phyloP scores from a whole-genome alignment of 2,113 vertebrate genomes.

The Hyperoodon ampullatus region DNA sequence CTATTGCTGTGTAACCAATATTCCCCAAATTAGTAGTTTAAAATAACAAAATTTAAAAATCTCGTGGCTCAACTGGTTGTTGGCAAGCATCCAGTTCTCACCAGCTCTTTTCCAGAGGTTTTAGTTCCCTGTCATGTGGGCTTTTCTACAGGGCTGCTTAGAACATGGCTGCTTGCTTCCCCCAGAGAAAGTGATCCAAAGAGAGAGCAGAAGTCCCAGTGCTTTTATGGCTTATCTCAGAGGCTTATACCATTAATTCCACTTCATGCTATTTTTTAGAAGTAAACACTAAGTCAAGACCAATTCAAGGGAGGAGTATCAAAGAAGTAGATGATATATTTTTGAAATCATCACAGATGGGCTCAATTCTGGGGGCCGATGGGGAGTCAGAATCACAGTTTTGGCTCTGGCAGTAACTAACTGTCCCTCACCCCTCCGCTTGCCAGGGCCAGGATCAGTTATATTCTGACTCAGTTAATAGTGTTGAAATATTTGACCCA shows the following conservation, averaged over 20 bases:
- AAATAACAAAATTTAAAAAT: not conserved
- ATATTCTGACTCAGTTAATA: not conserved
- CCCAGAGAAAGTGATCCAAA: not conserved
- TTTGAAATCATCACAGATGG: not conserved
- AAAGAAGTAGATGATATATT: not conserved
- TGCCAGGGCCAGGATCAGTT: not conserved
- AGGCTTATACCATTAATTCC: not conserved
- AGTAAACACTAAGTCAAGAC: not conserved
- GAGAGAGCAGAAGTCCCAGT: not conserved
- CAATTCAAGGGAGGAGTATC: not conserved
- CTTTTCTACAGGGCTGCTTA: not conserved
- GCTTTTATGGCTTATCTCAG: not conserved
- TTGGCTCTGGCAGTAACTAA: not conserved
- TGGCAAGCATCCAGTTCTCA: not conserved
- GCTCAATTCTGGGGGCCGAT: not conserved
- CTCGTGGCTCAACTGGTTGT: not conserved
- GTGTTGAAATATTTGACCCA: not conserved
- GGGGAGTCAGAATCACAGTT: not conserved
- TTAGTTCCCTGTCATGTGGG: not conserved
- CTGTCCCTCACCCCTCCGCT: not conserved
- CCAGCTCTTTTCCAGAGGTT: not conserved
- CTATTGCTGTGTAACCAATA: not conserved
- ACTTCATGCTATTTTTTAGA: not conserved
- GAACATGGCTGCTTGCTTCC: not conserved
- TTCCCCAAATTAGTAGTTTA: not conserved